Percentiles rank a stretch among this genome's conserved stretches.
phyloP scores from a whole-genome alignment of 2,113 vertebrate genomes.

The Indicator maculatus region DNA sequence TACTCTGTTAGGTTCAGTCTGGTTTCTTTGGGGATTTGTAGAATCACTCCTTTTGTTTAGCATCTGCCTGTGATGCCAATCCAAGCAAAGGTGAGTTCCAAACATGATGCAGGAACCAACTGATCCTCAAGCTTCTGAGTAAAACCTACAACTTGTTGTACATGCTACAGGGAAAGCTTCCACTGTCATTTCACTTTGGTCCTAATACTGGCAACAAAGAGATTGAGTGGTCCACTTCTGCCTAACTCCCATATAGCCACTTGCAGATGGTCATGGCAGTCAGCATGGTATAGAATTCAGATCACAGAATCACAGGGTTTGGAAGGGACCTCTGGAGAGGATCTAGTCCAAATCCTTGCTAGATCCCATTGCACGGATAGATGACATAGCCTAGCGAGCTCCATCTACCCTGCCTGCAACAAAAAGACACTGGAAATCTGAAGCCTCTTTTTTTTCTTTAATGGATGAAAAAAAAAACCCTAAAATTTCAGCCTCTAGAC shows the following conservation, averaged over 20 bases:
- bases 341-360: too few species aligned
- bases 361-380: too few species aligned
- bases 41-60: too few species aligned
- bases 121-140: background rate
- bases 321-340: too few species aligned
- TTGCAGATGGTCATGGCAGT: background rate
- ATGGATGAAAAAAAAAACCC: background rate
- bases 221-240: background rate
- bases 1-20: background rate
- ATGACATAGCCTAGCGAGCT: background rate
- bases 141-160: background rate
- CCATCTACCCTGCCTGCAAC: background rate
- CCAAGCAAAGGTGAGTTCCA: background rate
- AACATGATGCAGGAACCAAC: accelerated
- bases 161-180: background rate
- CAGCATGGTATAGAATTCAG: accelerated
- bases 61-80: too few species aligned
- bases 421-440: background rate
- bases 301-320: too few species aligned
- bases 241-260: accelerated
- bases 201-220: accelerated
- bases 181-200: too few species aligned
- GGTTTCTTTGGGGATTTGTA: background rate
- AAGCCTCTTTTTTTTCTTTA: background rate
- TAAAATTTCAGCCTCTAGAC: background rate